These are phyloP conservation scores for Cichladusa arquata DNA, from an alignment of 2,113 vertebrate species.

Conservation along the genomic window DNA sequence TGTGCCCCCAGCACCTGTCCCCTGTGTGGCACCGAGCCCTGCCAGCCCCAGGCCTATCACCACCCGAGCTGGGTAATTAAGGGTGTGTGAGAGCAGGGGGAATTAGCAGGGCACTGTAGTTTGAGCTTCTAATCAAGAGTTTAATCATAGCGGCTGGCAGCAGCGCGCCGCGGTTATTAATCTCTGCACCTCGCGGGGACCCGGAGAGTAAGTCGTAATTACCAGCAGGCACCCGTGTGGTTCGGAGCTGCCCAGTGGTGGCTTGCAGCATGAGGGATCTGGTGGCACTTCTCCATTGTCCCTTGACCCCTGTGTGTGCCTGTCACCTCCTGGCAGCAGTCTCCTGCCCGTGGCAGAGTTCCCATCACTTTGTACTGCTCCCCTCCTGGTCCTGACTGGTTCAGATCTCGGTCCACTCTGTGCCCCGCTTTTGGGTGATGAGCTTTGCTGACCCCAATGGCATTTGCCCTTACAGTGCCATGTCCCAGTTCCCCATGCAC, in stretches of 20 bases:
- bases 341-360: not conserved
- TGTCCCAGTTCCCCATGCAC: not conserved
- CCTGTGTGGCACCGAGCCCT: rapidly evolving
- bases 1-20: rapidly evolving
- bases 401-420: rapidly evolving
- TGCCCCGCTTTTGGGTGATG: not conserved
- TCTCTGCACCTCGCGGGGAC: constrained; percentile 11
- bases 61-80: not conserved
- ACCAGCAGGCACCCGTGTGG: not conserved
- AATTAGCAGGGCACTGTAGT: constrained; percentile 34
- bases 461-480: not conserved
- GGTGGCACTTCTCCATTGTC: not conserved
- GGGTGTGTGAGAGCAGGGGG: not conserved
- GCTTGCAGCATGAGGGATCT: rapidly evolving
- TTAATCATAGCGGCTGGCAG: constrained; percentile 51
- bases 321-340: not conserved
- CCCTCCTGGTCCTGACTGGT: too few species aligned
- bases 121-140: constrained; percentile 61
- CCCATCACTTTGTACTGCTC: rapidly evolving
- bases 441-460: not conserved
- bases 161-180: not conserved
- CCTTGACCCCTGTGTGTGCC: rapidly evolving
- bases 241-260: not conserved
- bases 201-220: constrained; percentile 1
- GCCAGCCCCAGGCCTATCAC: rapidly evolving